These are phyloP conservation scores for Henricia sp. DNA, from an alignment of 53 echinoderm and acorn worm species.

Conservation along the genomic window DNA sequence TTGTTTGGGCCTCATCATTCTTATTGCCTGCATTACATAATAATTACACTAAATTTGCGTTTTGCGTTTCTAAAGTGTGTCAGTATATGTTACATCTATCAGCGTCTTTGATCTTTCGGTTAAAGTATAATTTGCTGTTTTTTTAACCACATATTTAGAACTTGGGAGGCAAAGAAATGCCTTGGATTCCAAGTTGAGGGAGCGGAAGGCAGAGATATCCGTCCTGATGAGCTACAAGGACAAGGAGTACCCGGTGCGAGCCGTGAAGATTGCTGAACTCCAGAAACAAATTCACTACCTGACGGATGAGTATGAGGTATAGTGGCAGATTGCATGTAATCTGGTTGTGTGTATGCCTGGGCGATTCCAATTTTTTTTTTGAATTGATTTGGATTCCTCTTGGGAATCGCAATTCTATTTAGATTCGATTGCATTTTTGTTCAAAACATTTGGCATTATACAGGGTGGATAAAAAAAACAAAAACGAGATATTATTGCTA, in stretches of 20 bases:
- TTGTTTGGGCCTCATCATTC: too few species aligned
- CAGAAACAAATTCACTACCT: conserved; percentile 82
- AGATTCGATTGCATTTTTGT: background rate
- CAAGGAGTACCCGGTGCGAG: conserved; percentile 96
- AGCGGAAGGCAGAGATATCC: conserved; percentile 73
- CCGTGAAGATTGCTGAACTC: conserved; percentile 91
- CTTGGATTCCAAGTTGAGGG: conserved; percentile 61
- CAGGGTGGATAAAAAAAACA: too few species aligned
- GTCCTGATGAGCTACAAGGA: conserved; percentile 90
- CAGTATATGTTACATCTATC: too few species aligned
- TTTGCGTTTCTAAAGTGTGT: too few species aligned
- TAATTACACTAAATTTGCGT: too few species aligned
- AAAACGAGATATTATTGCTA: too few species aligned
- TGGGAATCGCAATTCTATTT: too few species aligned
- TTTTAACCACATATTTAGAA: too few species aligned
- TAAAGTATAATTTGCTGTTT: too few species aligned
- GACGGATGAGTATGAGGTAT: conserved; percentile 82
- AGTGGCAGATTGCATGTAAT: background rate
- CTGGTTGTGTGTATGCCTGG: background rate
- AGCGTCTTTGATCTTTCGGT: too few species aligned
- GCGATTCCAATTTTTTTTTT: background rate
- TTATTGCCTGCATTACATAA: too few species aligned
- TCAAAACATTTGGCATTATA: too few species aligned
- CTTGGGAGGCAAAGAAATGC: conserved; percentile 76
- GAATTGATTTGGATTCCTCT: background rate